Base-by-base conservation (phyloP, 2,888 invertebrate genomes). In the Steinernema scapterisci region DNA sequence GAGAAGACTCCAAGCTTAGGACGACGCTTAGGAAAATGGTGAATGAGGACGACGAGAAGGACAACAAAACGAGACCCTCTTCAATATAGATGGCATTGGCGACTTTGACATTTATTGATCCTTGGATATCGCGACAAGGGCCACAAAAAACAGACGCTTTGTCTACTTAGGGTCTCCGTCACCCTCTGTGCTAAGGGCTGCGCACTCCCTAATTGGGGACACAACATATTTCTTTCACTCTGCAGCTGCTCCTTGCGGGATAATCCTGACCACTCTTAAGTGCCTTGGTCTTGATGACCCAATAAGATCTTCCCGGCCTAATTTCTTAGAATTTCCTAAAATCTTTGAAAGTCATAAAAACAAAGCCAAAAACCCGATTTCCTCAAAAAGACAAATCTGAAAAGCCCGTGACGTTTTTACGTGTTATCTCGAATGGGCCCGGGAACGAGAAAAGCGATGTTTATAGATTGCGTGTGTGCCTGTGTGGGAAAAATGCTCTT, bases 381-480 rank as follows among this genome's bases (percentile, higher is more conserved):
- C 38, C 38, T n/a, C 38, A 38, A 38, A 38, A 38, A 38, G 38
- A 3, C 5, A 38, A 38, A 6, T 9, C 38, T 38, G 5, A 38
- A 38, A 38, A 38, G n/a, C 48, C 13, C 48, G 16, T 48, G 48
- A 48, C 48, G 48, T 48, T 13, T n/a, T 38, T 19, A 48, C 48
- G 13, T 48, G 19, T 48, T 48, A 48, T 48, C 3, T 48, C 48
- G 13, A 48, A 16, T 6, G 38, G 38, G 5, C 48, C 45, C 13
- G 45, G 13, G 13, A 19, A 48, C n/a, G 48, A 16, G 52, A 9
- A 11, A 52, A 21, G 23, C 52, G 52, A 21, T 52, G 52, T 52
- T 52, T 52, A 52, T 52, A 52, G 52, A 52, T 52, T 23, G 52
- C 52, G 52, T 52, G 48, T 5, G 48, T 6, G n/a, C n/a, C n/a